Base-by-base conservation (phyloP, 35 echinoderm and acorn worm species). In the Ophioderma brevispina region DNA sequence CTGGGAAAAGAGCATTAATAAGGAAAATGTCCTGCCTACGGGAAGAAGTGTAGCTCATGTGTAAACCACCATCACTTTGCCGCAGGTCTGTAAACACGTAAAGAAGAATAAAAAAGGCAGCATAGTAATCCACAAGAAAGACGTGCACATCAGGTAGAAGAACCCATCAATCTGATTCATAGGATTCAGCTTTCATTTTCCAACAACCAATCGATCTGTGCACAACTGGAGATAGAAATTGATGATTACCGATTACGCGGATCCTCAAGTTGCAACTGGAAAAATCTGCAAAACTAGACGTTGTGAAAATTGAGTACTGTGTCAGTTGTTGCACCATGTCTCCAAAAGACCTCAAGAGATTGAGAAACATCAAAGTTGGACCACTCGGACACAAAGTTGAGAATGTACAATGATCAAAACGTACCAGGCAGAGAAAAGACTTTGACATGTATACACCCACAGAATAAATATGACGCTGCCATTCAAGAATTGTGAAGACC, bases 231-330 rank as follows among this genome's bases (percentile, higher is more conserved):
- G 39, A 38, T 23, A 3, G n/a, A n/a, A n/a, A n/a, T n/a, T n/a
- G n/a, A 75, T 40, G 23, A 2, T 70, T 3, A 70, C n/a, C n/a
- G 59, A 30, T 70, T 15, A 25, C 5, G 2, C 28, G 10, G 23
- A 6, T 15, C n/a, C 59, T 70, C 2, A 13, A 64, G 40, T 10
- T 4, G 6, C 14, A 4, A 8, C 10, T 13, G 0, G 19, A 39
- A 21, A 5, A 37, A 4, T 1, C 41, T 8, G 41, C 23, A 23
- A 56, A 46, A 15, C 4, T 1, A 32, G 37, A n/a, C n/a, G n/a
- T n/a, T 86, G 84, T 36, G 55, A 86, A 75, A 64, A n/a, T n/a
- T 86, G 84, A 86, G n/a, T 76, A 76, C 84, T 1, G 84, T 38
- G n/a, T 63, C 3, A 37, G 39, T 13, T 86, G 84, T 31, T 75